Conservation (phyloP, 2,888 invertebrate genomes). For the Archaeoteleia sp. region DNA sequence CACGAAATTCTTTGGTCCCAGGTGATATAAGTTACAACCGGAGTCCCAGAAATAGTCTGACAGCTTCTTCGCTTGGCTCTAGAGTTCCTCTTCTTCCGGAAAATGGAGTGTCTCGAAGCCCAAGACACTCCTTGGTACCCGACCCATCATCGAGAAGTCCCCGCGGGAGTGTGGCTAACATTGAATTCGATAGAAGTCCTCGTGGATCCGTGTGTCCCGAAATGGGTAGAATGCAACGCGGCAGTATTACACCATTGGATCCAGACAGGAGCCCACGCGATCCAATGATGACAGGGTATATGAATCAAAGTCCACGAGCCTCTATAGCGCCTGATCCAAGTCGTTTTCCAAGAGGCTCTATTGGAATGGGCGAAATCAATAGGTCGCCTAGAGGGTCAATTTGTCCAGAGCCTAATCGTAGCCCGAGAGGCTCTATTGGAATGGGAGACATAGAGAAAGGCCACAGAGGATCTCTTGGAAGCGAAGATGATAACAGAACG, state of each 20-base stretch:
- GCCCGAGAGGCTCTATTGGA: constrained; percentile 75
- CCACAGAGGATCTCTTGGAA: constrained; percentile 67
- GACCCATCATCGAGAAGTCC: constrained; percentile 78
- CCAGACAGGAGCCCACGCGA: constrained; percentile 78
- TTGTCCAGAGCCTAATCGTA: constrained; percentile 68
- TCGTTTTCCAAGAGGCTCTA: constrained; percentile 79
- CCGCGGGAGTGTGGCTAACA: constrained; percentile 75
- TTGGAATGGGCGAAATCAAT: constrained; percentile 75
- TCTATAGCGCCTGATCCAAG: constrained; percentile 70
- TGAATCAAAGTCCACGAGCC: constrained; percentile 75
- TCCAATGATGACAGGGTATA: constrained; percentile 76
- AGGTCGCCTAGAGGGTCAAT: constrained; percentile 76
- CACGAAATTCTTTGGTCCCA: constrained; percentile 80
- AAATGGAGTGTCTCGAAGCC: constrained; percentile 76
- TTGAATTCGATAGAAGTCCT: constrained; percentile 79
- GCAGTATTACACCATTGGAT: constrained; percentile 61
- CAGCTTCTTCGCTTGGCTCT: constrained; percentile 59
- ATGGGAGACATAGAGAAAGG: constrained; percentile 73
- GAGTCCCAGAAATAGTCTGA: constrained; percentile 78
- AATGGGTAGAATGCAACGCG: constrained; percentile 76
- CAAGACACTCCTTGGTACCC: constrained; percentile 79
- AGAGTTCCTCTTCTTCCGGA: constrained; percentile 61
- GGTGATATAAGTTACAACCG: constrained; percentile 76
- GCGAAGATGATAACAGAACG: constrained; percentile 53
- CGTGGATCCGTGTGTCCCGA: constrained; percentile 80